Percentiles rank a stretch among this genome's conserved stretches.
Evolutionary conservation across 2,797 vertebrate species (phyloP).

Genomic region (Sternarchorhynchus goeldii): DNA sequence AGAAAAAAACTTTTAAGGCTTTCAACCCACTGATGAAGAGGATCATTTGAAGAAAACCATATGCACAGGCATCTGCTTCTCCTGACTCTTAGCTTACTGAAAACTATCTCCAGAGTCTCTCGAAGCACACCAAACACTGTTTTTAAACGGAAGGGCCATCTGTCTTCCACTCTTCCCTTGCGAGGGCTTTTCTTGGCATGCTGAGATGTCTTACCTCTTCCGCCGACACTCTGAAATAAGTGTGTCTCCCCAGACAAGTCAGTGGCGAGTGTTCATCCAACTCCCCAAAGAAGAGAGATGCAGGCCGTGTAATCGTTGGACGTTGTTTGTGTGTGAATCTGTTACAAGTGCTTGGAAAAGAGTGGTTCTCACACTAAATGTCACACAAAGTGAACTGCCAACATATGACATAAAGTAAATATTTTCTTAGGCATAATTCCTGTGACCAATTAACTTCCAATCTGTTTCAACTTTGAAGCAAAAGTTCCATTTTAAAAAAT

Average conservation of each 20-base stretch:
- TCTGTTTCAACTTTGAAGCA: constrained; percentile 55
- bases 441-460: constrained; percentile 60
- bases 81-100: constrained; percentile 61
- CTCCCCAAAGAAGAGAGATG: constrained; percentile 57
- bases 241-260: constrained; percentile 65
- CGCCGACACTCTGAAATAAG: constrained; percentile 61
- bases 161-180: constrained; percentile 68
- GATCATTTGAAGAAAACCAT: constrained; percentile 73
- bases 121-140: constrained; percentile 59
- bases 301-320: constrained; percentile 53
- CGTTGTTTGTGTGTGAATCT: constrained; percentile 55
- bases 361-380: constrained; percentile 55
- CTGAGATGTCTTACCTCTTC: constrained; percentile 57
- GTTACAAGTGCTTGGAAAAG: constrained; percentile 56
- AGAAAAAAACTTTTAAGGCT: constrained; percentile 56
- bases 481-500: constrained; percentile 43
- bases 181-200: constrained; percentile 69
- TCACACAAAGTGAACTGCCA: constrained; percentile 58
- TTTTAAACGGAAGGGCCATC: constrained; percentile 74
- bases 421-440: constrained; percentile 58
- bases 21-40: constrained; percentile 56
- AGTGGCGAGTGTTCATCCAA: constrained; percentile 60
- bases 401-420: constrained; percentile 61
- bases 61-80: constrained; percentile 74
- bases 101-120: constrained; percentile 59